Base-by-base conservation (phyloP, 1,140 invertebrate species). In the Procambarus virginalis region DNA sequence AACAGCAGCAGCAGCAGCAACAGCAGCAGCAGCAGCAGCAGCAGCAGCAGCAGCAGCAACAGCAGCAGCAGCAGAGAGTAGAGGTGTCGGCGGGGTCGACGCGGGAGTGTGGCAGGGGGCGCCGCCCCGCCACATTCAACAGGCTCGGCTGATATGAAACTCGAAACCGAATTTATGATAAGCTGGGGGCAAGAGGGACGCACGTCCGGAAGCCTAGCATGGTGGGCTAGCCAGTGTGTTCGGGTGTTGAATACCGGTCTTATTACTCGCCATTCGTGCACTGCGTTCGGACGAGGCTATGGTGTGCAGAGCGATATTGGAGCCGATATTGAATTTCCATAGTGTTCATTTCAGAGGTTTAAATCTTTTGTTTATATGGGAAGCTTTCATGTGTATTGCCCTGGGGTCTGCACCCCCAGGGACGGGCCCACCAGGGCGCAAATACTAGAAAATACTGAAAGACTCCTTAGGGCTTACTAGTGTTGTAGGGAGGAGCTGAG, bases 291-390 rank as follows among this genome's bases (percentile, higher is more conserved):
- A 79, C 77, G 51, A 22, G 34, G 48, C 77, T 79, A 79, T 79
- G 14, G 77, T 79, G 48, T 79, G 48, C 46, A 79, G 77, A 79
- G 77, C 77, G 48, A 79, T 79, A 79, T 79, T 79, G 77, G 77
- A 51, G 46, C 22, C 48, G 77, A 79, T 79, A 79, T 79, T 79
- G 77, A 49, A 79, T 79, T 51, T 79, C 77, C 77, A 79, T 79
- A 79, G 77, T 49, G 45, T 48, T 14, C 77, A 79, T 79, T 79
- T 51, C n/a, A 79, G 48, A 51, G 77, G 77, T 79, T 79, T 79
- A 49, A 79, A 79, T 49, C 46, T 49, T 79, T 79, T 79, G 45
- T 79, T 49, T 46, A 46, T 17, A 5, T 3, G 17, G 22, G 20
- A 14, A 48, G 8, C 3, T 10, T 46, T n/a, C 14, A 12, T 48